Evolutionary conservation across 1,140 invertebrate species (phyloP), one percentile per base, ranked within the genome.

Genomic region (Zelostemma sp.): DNA sequence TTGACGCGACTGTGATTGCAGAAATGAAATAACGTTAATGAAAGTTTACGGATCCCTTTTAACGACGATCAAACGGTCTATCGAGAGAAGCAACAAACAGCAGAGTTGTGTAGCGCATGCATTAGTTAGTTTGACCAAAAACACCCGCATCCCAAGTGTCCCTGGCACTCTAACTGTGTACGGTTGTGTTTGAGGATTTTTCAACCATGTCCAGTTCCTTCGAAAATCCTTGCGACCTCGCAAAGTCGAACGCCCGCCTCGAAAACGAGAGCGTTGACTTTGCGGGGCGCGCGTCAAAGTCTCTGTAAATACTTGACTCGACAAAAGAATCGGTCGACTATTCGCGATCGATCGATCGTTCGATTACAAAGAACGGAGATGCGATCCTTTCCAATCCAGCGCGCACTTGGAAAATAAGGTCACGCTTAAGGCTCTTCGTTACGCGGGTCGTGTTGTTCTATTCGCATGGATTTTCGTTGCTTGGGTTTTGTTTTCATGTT

Each of bases 71-170:
- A 35, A 40, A 69, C 67, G 62, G 67, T 74, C 62, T 61, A 59
- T 68, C 62, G 68, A 50, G 56, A 63, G 64, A 66, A 68, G 54
- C 43, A 74, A 73, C 63, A 68, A 73, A 60, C 70, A 72, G 60
- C 68, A 66, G 41, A 72, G 74, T 72, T 77, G 71, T 74, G 69
- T 78, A 78, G 76, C 74, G 76, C 76, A 78, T 78, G 76, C 70
- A 68, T 74, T 78, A 76, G 72, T 69, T 67, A 76, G 72, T 69
- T 67, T 62, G 60, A 31, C 50, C 65, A 64, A 33, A 31, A 28
- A 49, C 38, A 38, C 60, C 60, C 58, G 43, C 35, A 58, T 65
- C 55, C 61, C 46, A 65, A 16, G 3, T 56, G 57, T 51, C 48
- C 58, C 53, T 61, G 60, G 58, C 69, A 67, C 66, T 64, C 58